Evolutionary conservation across 2,888 invertebrate species (phyloP), one percentile per base, ranked within the genome.

Genomic region (Chrysotoxum bicinctum): DNA sequence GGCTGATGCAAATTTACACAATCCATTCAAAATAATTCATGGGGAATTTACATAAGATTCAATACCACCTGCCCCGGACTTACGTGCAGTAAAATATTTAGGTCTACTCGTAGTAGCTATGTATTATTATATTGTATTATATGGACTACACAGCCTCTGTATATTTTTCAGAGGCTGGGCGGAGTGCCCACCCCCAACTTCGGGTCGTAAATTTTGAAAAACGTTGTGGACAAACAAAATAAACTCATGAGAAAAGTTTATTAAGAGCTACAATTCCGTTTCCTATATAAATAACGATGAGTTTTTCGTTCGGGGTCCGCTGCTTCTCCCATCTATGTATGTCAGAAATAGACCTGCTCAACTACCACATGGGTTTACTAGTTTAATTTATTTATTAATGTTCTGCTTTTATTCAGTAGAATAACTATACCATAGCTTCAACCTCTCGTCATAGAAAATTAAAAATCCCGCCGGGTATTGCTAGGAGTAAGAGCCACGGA

Each of bases 1-100:
- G 60, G 35, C 66, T 66, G 75, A 60, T 62, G 75, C 79, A 76
- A 84, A 84, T 84, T 84, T 84, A 58, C 79, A 75, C 83, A 79
- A 75, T 75, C 74, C 79, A 79, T 80, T 84, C 66, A 68, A 72
- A 84, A 76, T 84, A 84, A 80, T 84, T 79, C 72, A 79, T 68
- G 70, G 32, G 54, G 72, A 80, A 75, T 84, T 84, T 84, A 72
- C 84, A 84, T 72, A 79, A 75, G 79, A 84, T 75, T 72, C 84
- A 75, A 60, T 74, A 72, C 72, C 79, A 80, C 84, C 79, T 84
- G 84, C 75, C 79, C 70, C 62, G 64, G 75, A 79, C 66, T 79
- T 75, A 75, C 75, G 60, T 66, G 50, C 62, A 56, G 60, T 79
- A 37, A 75, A 84, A 84, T 79, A 84, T 79, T 84, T 79, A 79